Percentiles rank a stretch among this genome's conserved stretches.
phyloP scores from a whole-genome alignment of 1,140 invertebrate genomes.

The Listronotus oregonensis region DNA sequence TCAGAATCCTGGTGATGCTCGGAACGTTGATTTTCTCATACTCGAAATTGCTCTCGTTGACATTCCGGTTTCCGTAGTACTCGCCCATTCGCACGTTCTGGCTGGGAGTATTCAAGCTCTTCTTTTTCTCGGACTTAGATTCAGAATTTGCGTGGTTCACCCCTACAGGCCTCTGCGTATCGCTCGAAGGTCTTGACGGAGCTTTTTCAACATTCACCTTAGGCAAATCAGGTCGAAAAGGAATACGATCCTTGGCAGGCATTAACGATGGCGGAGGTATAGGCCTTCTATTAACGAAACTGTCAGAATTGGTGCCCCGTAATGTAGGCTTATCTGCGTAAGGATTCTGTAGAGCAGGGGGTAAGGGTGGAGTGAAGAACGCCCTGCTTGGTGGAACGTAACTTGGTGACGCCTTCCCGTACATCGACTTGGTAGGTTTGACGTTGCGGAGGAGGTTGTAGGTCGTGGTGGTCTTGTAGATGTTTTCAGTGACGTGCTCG shows the following conservation, averaged over 20 bases:
- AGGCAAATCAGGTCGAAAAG: slow-evolving; percentile 67
- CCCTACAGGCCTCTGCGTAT: slow-evolving; percentile 33
- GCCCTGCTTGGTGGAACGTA: slow-evolving; percentile 78
- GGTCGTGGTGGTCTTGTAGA: slow-evolving; percentile 50
- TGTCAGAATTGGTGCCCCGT: slow-evolving; percentile 69
- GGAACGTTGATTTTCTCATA: slow-evolving; percentile 52
- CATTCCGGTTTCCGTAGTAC: slow-evolving; percentile 48
- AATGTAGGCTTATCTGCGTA: slow-evolving; percentile 83
- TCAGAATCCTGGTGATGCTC: slow-evolving; percentile 78
- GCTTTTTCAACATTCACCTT: slow-evolving; percentile 51
- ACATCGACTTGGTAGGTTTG: slow-evolving; percentile 60
- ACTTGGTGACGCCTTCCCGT: slow-evolving; percentile 69
- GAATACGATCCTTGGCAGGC: slow-evolving; percentile 78
- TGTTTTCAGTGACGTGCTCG: slow-evolving; percentile 51
- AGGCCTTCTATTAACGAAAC: slow-evolving; percentile 68
- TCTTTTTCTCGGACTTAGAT: slow-evolving; percentile 63
- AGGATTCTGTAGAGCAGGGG: slow-evolving; percentile 77
- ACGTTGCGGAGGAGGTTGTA: slow-evolving; percentile 58
- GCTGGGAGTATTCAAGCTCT: slow-evolving; percentile 73
- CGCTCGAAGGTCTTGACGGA: slow-evolving; percentile 29
- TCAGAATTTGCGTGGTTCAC: slow-evolving; percentile 36
- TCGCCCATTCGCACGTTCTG: slow-evolving; percentile 58
- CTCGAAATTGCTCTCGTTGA: slow-evolving; percentile 52
- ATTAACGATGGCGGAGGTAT: slow-evolving; percentile 77
- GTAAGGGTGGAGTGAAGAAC: slow-evolving; percentile 78